Evolutionary conservation across 2,113 vertebrate species (phyloP).

Genomic region (Notarius quadriscutis): DNA sequence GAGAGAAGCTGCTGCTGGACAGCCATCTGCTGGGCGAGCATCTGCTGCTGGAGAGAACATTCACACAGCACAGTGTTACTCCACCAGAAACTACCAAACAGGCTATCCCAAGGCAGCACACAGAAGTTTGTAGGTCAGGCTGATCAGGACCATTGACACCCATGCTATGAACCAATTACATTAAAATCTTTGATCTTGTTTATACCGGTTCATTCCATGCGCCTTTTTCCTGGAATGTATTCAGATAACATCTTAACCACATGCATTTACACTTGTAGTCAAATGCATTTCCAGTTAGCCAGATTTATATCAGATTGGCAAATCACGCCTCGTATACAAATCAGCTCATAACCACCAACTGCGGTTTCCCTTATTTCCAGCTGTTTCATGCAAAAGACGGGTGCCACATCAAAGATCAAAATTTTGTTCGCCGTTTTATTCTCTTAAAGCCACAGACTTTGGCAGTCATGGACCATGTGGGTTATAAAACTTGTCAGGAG

Average conservation of each 20-base stretch:
- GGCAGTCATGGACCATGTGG: background rate
- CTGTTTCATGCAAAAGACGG: constrained; percentile 9
- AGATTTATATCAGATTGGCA: background rate
- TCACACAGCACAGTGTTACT: constrained; percentile 21
- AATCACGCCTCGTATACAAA: constrained; percentile 7
- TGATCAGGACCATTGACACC: background rate
- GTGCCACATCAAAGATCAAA: background rate
- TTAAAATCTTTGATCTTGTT: background rate
- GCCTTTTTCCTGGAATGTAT: background rate
- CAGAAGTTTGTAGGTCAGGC: background rate
- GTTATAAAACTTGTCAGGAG: background rate
- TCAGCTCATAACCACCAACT: constrained; percentile 11
- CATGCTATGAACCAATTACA: background rate
- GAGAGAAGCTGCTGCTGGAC: constrained; percentile 98
- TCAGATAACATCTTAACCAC: background rate
- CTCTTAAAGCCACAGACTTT: background rate
- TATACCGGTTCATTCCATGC: background rate
- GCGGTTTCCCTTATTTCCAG: background rate
- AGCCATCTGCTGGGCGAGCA: constrained; percentile 92
- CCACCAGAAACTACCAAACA: background rate
- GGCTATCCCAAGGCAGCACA: background rate
- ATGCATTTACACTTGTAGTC: background rate
- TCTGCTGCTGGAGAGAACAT: constrained; percentile 73
- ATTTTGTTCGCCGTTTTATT: background rate
- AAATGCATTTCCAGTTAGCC: constrained; percentile 13